A percentile compares a stretch with the other conserved stretches of the same genome.
These are phyloP conservation scores for Prinia subflava DNA, from an alignment of 2,113 vertebrate species.

Conservation along the genomic window DNA sequence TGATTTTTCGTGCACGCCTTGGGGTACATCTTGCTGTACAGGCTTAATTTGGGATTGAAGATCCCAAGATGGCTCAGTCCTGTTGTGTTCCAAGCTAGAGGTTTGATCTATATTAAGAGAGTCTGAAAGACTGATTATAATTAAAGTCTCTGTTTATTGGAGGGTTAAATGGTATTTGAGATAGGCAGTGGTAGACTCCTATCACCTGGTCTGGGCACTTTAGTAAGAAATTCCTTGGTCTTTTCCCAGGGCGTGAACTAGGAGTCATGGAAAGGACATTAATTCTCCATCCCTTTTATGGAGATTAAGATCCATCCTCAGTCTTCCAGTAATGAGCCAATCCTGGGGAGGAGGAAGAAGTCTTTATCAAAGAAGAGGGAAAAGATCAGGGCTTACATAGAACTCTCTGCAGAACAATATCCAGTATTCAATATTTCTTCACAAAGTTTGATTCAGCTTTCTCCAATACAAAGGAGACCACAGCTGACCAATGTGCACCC, in stretches of 20 bases:
- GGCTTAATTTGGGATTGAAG: neutral
- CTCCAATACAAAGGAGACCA: neutral
- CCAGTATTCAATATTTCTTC: neutral
- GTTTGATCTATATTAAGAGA: neutral
- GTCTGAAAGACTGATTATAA: neutral
- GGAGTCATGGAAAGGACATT: slow-evolving; percentile 90
- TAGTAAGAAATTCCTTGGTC: neutral
- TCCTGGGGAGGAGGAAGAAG: slow-evolving; percentile 70
- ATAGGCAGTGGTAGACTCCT: neutral
- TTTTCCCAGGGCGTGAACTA: slow-evolving; percentile 83
- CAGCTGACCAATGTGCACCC: rapidly evolving
- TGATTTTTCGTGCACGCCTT: neutral
- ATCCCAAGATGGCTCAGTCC: neutral
- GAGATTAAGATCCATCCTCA: slow-evolving; percentile 85
- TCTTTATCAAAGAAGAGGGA: slow-evolving; percentile 49
- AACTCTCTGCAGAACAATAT: neutral
- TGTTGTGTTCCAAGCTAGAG: neutral
- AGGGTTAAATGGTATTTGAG: neutral
- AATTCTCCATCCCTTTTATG: slow-evolving; percentile 83
- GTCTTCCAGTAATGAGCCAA: slow-evolving; percentile 30
- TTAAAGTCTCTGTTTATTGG: neutral
- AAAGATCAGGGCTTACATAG: neutral
- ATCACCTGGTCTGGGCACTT: neutral
- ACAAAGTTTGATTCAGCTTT: neutral
- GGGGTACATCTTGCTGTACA: neutral